Evolutionary conservation across 2,888 invertebrate genomes (phyloP).

Genomic region (Catocala sponsa): DNA sequence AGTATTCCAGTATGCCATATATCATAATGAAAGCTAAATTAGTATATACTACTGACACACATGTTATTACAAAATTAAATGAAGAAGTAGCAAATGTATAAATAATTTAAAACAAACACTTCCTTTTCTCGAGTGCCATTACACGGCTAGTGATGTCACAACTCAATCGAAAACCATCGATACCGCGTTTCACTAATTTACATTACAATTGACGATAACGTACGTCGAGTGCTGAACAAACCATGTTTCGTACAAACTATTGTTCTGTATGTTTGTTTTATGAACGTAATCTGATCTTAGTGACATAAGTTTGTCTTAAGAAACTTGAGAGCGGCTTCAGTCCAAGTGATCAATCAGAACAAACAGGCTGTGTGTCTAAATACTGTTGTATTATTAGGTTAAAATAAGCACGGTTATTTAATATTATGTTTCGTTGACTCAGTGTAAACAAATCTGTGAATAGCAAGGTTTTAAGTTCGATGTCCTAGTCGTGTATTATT

Average conservation of each 20-base stretch:
- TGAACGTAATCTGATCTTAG: constrained; percentile 18
- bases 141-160: constrained; percentile 52
- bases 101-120: background rate
- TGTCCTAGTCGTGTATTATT: too few relatives aligned
- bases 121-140: background rate
- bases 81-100: too few relatives aligned
- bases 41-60: too few relatives aligned
- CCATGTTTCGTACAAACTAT: constrained; percentile 28
- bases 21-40: too few relatives aligned
- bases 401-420: background rate
- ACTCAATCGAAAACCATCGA: constrained; percentile 46
- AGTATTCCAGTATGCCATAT: too few relatives aligned
- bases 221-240: constrained; percentile 48
- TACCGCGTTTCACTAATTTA: constrained; percentile 53
- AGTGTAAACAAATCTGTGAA: too few relatives aligned
- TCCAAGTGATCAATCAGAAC: constrained; percentile 9
- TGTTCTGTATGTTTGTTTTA: constrained; percentile 26
- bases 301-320: constrained; percentile 5
- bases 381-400: background rate
- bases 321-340: constrained; percentile 1
- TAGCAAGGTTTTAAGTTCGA: too few relatives aligned
- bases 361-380: background rate
- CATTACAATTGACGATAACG: constrained; percentile 45
- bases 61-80: too few relatives aligned
- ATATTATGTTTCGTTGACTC: too few relatives aligned